Conservation (phyloP, 2,797 vertebrate genomes). For the Darevskia mixta region DNA sequence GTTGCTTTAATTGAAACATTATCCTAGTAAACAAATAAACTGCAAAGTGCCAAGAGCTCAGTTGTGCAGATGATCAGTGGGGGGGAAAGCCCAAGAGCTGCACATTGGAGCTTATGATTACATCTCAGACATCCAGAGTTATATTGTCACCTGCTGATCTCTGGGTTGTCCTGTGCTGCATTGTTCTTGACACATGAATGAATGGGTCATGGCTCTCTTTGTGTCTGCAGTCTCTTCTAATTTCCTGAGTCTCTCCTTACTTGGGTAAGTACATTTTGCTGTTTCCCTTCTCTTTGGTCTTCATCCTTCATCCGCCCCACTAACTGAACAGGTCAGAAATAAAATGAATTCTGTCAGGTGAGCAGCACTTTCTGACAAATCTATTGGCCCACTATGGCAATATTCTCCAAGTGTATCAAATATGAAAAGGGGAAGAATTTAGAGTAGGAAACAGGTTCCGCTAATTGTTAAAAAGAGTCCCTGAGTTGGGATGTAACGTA, state of each 20-base stretch:
- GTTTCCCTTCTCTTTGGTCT: slow-evolving; percentile 47
- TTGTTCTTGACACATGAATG: slow-evolving; percentile 38
- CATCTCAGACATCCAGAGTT: neutral
- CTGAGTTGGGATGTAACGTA: neutral
- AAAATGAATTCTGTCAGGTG: neutral
- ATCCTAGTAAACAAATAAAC: slow-evolving; percentile 36
- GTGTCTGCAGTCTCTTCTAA: neutral
- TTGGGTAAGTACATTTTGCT: slow-evolving; percentile 54
- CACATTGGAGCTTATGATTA: neutral
- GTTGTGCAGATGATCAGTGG: slow-evolving; percentile 10
- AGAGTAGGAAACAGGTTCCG: neutral
- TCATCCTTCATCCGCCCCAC: neutral
- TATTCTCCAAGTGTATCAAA: neutral
- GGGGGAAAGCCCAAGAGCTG: slow-evolving; percentile 34
- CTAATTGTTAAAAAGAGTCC: neutral
- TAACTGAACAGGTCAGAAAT: slow-evolving; percentile 14
- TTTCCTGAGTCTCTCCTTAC: slow-evolving; percentile 31
- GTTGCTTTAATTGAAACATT: slow-evolving; percentile 55
- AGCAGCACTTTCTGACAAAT: neutral
- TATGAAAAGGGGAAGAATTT: neutral
- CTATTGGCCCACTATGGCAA: neutral
- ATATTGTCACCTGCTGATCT: slow-evolving; percentile 42
- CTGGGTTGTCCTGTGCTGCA: neutral
- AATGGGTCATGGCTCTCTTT: slow-evolving; percentile 43
- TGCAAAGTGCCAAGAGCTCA: neutral